phyloP scores from a whole-genome alignment of 2,888 invertebrate species.

The Ochlodes sylvanus region DNA sequence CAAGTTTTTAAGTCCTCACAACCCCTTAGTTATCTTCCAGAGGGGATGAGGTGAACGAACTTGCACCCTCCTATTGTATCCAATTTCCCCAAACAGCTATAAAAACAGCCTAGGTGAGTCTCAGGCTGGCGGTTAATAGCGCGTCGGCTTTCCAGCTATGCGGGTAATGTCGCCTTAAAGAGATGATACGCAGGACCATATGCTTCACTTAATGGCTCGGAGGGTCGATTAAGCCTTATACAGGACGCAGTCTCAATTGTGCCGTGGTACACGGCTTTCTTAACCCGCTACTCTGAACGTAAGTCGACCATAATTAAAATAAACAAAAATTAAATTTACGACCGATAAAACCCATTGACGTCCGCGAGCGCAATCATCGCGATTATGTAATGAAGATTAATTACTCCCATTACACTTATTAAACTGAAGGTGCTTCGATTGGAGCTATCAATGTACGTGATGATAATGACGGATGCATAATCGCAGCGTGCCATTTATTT shows the following conservation, averaged over 20 bases:
- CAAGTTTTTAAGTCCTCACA: conserved; percentile 34
- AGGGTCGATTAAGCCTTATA: conserved; percentile 29
- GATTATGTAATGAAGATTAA: conserved; percentile 19
- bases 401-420: conserved; percentile 2
- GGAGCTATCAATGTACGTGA: not conserved
- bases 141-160: conserved; percentile 22
- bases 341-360: conserved; percentile 16
- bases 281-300: not conserved
- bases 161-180: conserved; percentile 25
- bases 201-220: conserved; percentile 22
- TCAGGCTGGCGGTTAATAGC: conserved; percentile 5
- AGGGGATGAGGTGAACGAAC: conserved; percentile 34
- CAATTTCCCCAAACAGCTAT: conserved; percentile 34
- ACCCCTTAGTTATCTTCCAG: conserved; percentile 32
- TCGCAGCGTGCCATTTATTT: not conserved
- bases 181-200: conserved; percentile 19
- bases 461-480: conserved; percentile 14
- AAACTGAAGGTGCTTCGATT: conserved; percentile 2
- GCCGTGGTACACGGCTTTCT: not conserved
- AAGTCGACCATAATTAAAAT: conserved; percentile 24
- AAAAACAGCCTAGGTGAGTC: conserved; percentile 26
- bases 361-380: conserved; percentile 1
- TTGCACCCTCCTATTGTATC: conserved; percentile 34
- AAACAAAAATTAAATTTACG: conserved; percentile 32
- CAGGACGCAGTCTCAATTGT: conserved; percentile 25